Percentiles rank a stretch among this genome's conserved stretches.
Conservation (phyloP, 1,140 invertebrate genomes). For the Mylabris phalerata region DNA sequence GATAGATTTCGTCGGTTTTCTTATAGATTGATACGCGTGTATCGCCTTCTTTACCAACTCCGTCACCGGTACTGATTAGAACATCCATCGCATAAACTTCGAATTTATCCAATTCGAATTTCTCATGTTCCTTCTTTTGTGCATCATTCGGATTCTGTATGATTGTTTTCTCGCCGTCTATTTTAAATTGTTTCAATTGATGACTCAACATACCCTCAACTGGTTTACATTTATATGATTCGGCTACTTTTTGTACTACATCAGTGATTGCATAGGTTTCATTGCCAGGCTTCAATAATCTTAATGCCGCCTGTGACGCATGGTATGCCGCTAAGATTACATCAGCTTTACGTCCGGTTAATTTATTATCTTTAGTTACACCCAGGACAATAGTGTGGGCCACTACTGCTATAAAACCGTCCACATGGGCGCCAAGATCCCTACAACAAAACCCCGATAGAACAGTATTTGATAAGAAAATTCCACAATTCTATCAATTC, state of each 20-base stretch:
- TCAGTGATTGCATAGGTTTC: slow-evolving; percentile 80
- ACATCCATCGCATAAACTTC: slow-evolving; percentile 99
- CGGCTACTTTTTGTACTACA: slow-evolving; percentile 87
- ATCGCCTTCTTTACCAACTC: slow-evolving; percentile 77
- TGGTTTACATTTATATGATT: slow-evolving; percentile 92
- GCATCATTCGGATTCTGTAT: slow-evolving; percentile 97
- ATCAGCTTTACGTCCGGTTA: slow-evolving; percentile 87
- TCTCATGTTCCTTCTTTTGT: slow-evolving; percentile 96
- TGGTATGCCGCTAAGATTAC: slow-evolving; percentile 91
- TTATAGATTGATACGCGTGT: slow-evolving; percentile 96
- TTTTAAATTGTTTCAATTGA: slow-evolving; percentile 92
- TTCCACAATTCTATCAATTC: background rate
- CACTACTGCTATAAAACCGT: slow-evolving; percentile 97
- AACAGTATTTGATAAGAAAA: slow-evolving; percentile 4
- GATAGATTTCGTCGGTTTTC: slow-evolving; percentile 96
- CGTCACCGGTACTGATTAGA: slow-evolving; percentile 90
- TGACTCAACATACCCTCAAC: slow-evolving; percentile 99
- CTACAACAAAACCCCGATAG: slow-evolving; percentile 50
- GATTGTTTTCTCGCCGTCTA: slow-evolving; percentile 98
- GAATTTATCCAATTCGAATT: slow-evolving; percentile 90
- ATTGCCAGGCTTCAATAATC: slow-evolving; percentile 85
- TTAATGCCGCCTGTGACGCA: slow-evolving; percentile 88
- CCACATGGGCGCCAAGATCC: slow-evolving; percentile 95
- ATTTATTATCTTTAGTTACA: slow-evolving; percentile 60
- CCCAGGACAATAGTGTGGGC: slow-evolving; percentile 94